A percentile compares a stretch with the other conserved stretches of the same genome.
Evolutionary conservation across 2,888 invertebrate genomes (phyloP).

Genomic region (Nephrotoma flavescens): DNA sequence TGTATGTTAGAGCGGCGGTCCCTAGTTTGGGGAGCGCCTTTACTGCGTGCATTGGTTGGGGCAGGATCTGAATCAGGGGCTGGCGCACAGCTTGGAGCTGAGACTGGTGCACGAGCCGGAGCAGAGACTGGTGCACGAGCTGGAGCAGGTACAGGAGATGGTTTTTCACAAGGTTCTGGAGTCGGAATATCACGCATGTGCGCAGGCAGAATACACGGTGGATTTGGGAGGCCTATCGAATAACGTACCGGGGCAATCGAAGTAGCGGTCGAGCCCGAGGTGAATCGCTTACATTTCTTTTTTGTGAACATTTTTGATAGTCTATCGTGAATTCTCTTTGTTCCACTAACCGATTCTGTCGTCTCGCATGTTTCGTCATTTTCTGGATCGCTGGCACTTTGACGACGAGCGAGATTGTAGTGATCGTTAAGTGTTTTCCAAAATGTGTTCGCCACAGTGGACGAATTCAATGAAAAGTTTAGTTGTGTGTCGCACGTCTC

Average conservation of each 20-base stretch:
- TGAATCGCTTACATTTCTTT: conserved; percentile 58
- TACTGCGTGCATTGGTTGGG: conserved; percentile 35
- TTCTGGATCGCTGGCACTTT: conserved; percentile 50
- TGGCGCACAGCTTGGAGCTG: conserved; percentile 55
- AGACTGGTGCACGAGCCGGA: conserved; percentile 69
- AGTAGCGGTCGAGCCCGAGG: conserved; percentile 17
- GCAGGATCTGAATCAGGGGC: conserved; percentile 69
- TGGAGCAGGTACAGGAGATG: neutral
- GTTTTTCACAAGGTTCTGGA: too few relatives aligned
- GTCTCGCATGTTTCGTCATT: conserved; percentile 85
- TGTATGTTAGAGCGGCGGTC: conserved; percentile 40
- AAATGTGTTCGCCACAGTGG: conserved; percentile 84
- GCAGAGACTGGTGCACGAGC: conserved; percentile 84
- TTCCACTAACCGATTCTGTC: conserved; percentile 87
- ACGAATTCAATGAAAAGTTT: conserved; percentile 92
- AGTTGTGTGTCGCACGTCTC: conserved; percentile 83
- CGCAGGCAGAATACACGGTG: too few relatives aligned
- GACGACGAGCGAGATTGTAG: conserved; percentile 93
- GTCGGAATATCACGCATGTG: too few relatives aligned
- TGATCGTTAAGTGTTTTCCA: conserved; percentile 99
- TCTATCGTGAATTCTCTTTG: conserved; percentile 66
- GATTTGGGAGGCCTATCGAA: too few relatives aligned
- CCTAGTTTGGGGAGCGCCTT: conserved; percentile 87
- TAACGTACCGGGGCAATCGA: too few relatives aligned
- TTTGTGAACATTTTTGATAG: conserved; percentile 75